Evolutionary conservation across 2,888 invertebrate species (phyloP), one percentile per base, ranked within the genome.

Genomic region (Hipparchia sbordonii): DNA sequence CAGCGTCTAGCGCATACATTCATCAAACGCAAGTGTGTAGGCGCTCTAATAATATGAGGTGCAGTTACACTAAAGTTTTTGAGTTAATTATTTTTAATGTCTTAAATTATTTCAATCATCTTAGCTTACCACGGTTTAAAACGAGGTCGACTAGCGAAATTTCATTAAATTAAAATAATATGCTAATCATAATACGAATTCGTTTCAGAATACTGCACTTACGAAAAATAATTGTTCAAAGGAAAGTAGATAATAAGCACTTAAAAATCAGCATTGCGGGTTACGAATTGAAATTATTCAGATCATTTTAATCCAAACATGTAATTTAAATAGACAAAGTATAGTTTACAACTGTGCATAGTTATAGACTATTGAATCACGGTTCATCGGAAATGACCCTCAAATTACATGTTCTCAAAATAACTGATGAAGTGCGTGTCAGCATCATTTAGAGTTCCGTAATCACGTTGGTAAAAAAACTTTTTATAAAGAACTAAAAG

Each of bases 31-130:
- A 23, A 23, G 23, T 23, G 23, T 23, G 23, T 23, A 23, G 23
- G 23, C 23, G 23, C 39, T 4, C 39, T 39, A 39, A 2, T 2
- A 39, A 39, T 39, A 39, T 39, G 56, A 13, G 56, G 57, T 23
- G 13, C 57, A 13, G 57, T 7, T 23, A 57, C 57, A 57, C 23
- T 57, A 7, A 8, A 8, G 3, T 5, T 57, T 57, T 57, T 57
- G 13, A 57, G 8, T 57, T 57, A 57, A 57, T 57, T 57, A 57
- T 23, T 57, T 57, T 57, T 8, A 52, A 57, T 57, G 57, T 23
- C 7, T 3, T 57, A 13, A 56, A 13, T 57, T 23, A 6, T 23
- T 57, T 2, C 57, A 57, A 57, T 57, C 7, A 57, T 52, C 52
- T 52, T 12, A 52, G 23, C 23, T 57, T 57, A 8, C 57, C 23